Base-by-base conservation (phyloP, 2,113 vertebrate species). In the Serranochromis macrocephalus region DNA sequence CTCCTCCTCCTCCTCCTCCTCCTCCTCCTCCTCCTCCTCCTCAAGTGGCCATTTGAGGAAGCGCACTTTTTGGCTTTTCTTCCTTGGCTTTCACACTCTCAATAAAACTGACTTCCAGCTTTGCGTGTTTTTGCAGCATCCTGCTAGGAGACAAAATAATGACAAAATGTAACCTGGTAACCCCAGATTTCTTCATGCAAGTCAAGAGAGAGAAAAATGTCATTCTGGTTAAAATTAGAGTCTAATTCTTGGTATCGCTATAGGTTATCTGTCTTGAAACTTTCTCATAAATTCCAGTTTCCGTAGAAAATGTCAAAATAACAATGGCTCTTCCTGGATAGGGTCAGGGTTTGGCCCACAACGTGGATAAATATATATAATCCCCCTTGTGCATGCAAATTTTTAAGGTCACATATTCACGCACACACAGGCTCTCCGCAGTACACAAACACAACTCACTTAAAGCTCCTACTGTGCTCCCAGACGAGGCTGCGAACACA, bases 251-350 rank as follows among this genome's bases (percentile, higher is more conserved):
- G 36, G 10, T 86, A 83, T 92, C 71, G 36, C 81, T 21, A 82
- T 54, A 88, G 82, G 83, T 94, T 91, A 94, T 94, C 92, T 87
- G 63, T 49, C 75, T 88, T 82, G 7, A 85, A 88, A 88, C 84
- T 40, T 61, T 86, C 91, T 91, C 93, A 89, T 92, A 89, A 92
- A 95, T 90, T 83, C 83, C 45, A 90, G 78, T 89, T 94, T 93
- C 93, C 80, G 55, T 29, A 63, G 86, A 89, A 95, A 96, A 96
- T 95, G 95, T 94, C 95, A 96, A 71, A 90, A 82, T 47, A 94
- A 96, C 93, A 96, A 95, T 94, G 89, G 86, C 10, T 79, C 89
- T 93, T 95, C 94, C 95, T 95, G 91, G 26, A 2, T 29, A 33
- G 90, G 94, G 90, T 94, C 89, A 78, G 84, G 80, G 51, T 75